These are phyloP conservation scores for Pasiphila rectangulata DNA, from an alignment of 2,888 invertebrate species.

Conservation along the genomic window DNA sequence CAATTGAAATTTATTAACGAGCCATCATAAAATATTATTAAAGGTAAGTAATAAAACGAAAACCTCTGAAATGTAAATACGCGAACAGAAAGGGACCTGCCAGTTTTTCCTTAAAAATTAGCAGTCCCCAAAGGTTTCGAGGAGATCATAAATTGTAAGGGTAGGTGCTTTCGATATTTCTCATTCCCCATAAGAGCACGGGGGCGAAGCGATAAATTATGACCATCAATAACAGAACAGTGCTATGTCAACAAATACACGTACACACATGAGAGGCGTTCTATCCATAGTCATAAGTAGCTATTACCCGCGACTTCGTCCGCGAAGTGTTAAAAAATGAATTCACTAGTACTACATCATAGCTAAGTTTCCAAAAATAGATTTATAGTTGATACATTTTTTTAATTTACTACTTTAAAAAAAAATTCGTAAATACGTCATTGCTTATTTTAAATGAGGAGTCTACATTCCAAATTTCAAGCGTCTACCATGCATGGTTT, in stretches of 20 bases:
- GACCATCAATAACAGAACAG: conserved; percentile 70
- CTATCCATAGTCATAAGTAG: no score
- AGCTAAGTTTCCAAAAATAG: no score
- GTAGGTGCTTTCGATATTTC: conserved; percentile 65
- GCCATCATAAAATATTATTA: neutral
- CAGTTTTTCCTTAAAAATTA: conserved; percentile 60
- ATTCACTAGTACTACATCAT: no score
- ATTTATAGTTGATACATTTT: no score
- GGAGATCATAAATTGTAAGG: conserved; percentile 68
- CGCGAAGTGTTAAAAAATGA: no score
- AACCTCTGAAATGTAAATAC: conserved; percentile 14
- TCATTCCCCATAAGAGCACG: conserved; percentile 64
- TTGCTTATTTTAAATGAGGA: no score
- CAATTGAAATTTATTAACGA: conserved; percentile 4
- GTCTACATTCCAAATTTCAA: no score
- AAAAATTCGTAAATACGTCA: no score
- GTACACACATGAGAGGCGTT: no score
- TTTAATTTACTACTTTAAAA: no score
- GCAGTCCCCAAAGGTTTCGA: conserved; percentile 65
- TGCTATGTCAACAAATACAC: conserved; percentile 65
- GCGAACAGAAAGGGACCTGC: conserved; percentile 32
- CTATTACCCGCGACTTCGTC: no score
- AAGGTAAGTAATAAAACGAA: conserved; percentile 3
- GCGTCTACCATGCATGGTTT: no score
- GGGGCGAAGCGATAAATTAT: conserved; percentile 70